phyloP scores from a whole-genome alignment of 2,113 vertebrate genomes.

The Oreochromis niloticus region DNA sequence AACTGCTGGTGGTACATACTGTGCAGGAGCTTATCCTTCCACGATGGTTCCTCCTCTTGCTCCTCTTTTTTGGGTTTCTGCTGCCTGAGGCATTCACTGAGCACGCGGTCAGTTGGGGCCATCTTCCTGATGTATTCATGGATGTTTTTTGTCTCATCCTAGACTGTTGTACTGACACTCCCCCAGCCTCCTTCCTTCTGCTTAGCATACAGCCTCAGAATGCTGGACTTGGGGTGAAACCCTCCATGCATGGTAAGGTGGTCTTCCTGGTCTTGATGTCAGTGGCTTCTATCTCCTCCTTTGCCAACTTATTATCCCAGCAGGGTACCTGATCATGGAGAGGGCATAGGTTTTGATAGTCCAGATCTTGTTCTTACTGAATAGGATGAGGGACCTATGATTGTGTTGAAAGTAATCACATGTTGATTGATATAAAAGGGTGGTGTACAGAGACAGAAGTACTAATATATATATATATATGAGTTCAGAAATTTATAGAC shows the following conservation, averaged over 20 bases:
- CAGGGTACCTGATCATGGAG: background rate
- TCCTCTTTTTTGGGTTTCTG: background rate
- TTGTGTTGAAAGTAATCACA: background rate
- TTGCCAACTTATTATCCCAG: background rate
- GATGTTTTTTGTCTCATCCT: background rate
- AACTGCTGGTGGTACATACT: background rate
- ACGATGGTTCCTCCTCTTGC: background rate
- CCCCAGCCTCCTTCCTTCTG: background rate
- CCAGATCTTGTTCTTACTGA: background rate
- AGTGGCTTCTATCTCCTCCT: background rate
- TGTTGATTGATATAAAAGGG: background rate
- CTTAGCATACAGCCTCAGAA: background rate
- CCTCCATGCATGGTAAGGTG: background rate
- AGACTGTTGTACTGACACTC: background rate
- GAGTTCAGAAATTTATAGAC: background rate
- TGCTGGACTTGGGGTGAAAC: background rate
- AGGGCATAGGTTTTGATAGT: background rate
- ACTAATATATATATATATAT: background rate
- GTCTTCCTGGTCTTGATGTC: background rate
- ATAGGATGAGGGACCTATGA: background rate
- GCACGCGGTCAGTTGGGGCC: rapidly evolving
- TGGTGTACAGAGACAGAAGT: background rate
- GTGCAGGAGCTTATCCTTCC: background rate
- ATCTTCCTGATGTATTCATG: background rate
- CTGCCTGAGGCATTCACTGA: background rate